Percentiles rank a stretch among this genome's conserved stretches.
These are phyloP conservation scores for Ia io DNA, from an alignment of 2,113 vertebrate species.

Conservation along the genomic window DNA sequence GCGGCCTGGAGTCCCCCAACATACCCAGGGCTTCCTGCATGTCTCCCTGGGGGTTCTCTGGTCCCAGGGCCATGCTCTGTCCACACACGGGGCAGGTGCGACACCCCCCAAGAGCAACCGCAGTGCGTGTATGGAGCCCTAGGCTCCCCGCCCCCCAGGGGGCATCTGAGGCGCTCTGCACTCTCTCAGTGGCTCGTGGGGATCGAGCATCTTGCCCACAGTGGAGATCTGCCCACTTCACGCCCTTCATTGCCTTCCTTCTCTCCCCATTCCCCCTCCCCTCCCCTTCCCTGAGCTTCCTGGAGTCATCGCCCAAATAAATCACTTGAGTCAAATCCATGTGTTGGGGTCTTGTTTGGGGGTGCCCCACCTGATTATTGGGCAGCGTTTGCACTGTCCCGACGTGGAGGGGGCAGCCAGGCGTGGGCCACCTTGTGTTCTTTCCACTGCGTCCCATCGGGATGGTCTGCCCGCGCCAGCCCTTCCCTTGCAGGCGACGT, in stretches of 20 bases:
- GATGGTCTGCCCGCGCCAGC: accelerated
- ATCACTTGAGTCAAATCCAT: background rate
- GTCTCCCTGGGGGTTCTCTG: background rate
- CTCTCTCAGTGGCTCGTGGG: background rate
- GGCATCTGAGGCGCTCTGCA: too few species aligned
- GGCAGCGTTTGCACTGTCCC: too few species aligned
- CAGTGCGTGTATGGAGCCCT: background rate
- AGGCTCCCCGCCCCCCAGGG: accelerated
- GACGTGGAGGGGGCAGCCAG: background rate
- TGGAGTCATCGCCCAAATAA: background rate
- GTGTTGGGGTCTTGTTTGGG: background rate
- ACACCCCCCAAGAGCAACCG: accelerated
- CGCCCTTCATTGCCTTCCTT: accelerated
- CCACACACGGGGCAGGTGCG: too few species aligned
- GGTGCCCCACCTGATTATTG: background rate
- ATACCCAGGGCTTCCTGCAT: background rate
- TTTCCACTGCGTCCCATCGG: accelerated
- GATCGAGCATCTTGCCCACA: background rate
- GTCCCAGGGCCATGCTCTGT: background rate
- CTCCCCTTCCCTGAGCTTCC: background rate
- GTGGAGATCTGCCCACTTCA: background rate
- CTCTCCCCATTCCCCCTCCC: background rate
- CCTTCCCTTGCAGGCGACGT: too few species aligned
- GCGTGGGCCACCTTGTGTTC: background rate
- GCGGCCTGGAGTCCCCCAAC: background rate